These are phyloP conservation scores for Pterophyllum scalare DNA, from an alignment of 2,113 vertebrate genomes.

Conservation along the genomic window DNA sequence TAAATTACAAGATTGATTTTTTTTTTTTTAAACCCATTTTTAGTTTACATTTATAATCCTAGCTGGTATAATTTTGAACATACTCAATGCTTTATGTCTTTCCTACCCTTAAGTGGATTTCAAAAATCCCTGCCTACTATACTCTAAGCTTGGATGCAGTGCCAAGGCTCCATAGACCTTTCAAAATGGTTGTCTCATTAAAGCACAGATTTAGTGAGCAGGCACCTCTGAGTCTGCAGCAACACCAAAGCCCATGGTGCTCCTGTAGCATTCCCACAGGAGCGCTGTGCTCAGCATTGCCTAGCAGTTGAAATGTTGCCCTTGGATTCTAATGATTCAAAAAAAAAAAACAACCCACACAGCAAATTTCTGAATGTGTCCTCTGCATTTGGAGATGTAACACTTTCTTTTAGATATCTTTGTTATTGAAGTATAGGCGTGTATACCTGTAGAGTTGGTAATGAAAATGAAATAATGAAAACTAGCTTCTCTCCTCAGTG, in stretches of 20 bases:
- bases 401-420: neutral
- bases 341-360: neutral
- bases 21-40: neutral
- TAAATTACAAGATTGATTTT: neutral
- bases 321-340: constrained; percentile 31
- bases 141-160: neutral
- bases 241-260: constrained; percentile 55
- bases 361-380: neutral
- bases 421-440: neutral
- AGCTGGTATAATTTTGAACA: neutral
- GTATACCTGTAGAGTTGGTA: neutral
- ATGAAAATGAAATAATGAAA: too few relatives aligned
- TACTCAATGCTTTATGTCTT: neutral
- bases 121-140: neutral
- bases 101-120: constrained; percentile 20
- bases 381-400: neutral
- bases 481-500: neutral
- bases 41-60: neutral
- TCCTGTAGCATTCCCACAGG: constrained; percentile 60
- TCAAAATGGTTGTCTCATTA: constrained; percentile 72
- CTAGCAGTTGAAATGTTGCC: constrained; percentile 54
- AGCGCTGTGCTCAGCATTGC: constrained; percentile 50
- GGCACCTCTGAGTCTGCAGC: constrained; percentile 61
- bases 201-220: constrained; percentile 57
- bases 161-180: constrained; percentile 26